Conservation (phyloP, 2,888 invertebrate genomes). For the Entomobrya proxima region DNA sequence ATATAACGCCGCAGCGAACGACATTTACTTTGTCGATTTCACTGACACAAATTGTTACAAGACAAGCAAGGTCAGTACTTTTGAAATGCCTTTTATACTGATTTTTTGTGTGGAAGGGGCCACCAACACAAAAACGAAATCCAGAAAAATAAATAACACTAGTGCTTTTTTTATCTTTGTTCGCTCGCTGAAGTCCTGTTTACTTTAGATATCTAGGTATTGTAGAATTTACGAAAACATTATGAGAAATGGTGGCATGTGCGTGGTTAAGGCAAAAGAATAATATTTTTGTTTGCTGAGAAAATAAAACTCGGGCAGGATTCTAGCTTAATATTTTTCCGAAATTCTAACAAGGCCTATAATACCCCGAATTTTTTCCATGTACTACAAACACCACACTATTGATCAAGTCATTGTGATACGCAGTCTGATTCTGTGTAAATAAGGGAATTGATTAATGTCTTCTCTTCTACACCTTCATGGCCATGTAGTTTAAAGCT, state of each 20-base stretch:
- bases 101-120: no score
- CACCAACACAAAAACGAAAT: not conserved
- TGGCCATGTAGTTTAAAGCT: not conserved
- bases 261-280: no score
- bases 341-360: not conserved
- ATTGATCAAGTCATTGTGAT: not conserved
- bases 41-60: no score
- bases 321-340: not conserved
- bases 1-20: conserved; percentile 47
- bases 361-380: not conserved
- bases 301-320: not conserved
- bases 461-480: not conserved
- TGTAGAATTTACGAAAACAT: no score
- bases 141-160: not conserved
- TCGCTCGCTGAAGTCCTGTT: not conserved
- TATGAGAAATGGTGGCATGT: no score
- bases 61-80: not conserved
- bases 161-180: not conserved
- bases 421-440: not conserved
- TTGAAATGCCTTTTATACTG: not conserved
- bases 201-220: not conserved
- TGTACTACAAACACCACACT: not conserved
- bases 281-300: not conserved
- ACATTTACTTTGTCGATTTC: conserved; percentile 28
- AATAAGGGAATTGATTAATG: not conserved